These are phyloP conservation scores for Porites rus DNA, from an alignment of 92 coral and sea anemone species.

Conservation along the genomic window DNA sequence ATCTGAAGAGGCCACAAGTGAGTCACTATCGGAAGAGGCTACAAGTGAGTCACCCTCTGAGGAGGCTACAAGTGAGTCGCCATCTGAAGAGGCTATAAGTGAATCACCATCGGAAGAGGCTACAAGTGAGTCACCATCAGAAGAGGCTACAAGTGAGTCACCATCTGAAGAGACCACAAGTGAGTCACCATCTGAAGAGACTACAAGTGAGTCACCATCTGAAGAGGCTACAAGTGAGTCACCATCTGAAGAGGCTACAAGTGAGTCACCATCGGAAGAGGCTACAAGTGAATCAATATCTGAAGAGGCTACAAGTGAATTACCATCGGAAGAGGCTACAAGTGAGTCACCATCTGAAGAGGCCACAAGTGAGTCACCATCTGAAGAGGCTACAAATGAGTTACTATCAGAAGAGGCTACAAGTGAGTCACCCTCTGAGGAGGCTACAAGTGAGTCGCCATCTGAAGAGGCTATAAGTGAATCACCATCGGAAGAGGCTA, in stretches of 20 bases:
- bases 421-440: background rate
- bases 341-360: background rate
- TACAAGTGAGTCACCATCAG: background rate
- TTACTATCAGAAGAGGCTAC: background rate
- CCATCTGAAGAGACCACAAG: background rate
- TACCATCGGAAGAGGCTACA: background rate
- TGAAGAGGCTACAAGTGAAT: background rate
- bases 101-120: background rate
- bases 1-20: background rate
- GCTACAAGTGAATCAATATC: constrained; percentile 3
- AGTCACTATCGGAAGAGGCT: background rate
- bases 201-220: background rate
- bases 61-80: background rate
- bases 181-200: background rate
- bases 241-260: background rate
- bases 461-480: background rate
- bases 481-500: background rate
- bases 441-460: background rate
- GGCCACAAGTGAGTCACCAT: background rate
- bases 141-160: background rate
- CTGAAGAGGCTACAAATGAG: background rate
- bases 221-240: background rate
- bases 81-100: background rate
- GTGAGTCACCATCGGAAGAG: background rate
- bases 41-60: background rate